These are phyloP conservation scores for Scomber scombrus DNA, from an alignment of 2,113 vertebrate species.

Conservation along the genomic window DNA sequence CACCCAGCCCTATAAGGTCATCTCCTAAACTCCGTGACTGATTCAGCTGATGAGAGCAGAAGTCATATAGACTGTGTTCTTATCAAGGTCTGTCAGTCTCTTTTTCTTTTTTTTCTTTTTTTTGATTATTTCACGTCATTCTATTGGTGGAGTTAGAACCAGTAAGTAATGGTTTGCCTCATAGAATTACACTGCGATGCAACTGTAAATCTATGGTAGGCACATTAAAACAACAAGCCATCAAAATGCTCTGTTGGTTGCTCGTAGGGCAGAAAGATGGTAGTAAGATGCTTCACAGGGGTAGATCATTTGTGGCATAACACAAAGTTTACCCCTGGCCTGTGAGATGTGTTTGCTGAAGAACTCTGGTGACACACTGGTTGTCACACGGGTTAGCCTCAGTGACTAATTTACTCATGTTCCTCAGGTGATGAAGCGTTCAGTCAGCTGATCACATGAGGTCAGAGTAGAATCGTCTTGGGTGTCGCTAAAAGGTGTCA, in stretches of 20 bases:
- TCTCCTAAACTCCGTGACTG: slow-evolving; percentile 3
- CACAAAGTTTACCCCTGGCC: slow-evolving; percentile 6
- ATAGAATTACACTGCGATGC: not conserved
- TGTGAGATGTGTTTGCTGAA: slow-evolving; percentile 22
- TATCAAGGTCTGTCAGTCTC: not conserved
- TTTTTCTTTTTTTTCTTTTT: not conserved
- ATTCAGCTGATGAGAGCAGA: slow-evolving; percentile 15
- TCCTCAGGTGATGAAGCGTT: not conserved
- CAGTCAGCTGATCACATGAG: not conserved
- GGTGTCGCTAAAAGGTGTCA: slow-evolving; percentile 7
- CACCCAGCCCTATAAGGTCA: not conserved
- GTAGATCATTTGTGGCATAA: slow-evolving; percentile 13
- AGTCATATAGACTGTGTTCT: slow-evolving; percentile 27
- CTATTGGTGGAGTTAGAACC: too few relatives aligned
- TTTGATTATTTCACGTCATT: too few relatives aligned
- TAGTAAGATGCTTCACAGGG: not conserved
- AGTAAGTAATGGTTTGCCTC: too few relatives aligned
- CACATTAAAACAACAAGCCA: not conserved
- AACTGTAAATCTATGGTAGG: not conserved
- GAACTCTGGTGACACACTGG: not conserved
- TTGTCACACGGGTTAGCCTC: not conserved
- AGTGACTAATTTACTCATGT: not conserved
- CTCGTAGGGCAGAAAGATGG: not conserved
- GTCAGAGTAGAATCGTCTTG: not conserved
- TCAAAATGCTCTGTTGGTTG: slow-evolving; percentile 21